phyloP scores from a whole-genome alignment of 53 echinoderm and acorn worm species.

The Mesocentrotus franciscanus region DNA sequence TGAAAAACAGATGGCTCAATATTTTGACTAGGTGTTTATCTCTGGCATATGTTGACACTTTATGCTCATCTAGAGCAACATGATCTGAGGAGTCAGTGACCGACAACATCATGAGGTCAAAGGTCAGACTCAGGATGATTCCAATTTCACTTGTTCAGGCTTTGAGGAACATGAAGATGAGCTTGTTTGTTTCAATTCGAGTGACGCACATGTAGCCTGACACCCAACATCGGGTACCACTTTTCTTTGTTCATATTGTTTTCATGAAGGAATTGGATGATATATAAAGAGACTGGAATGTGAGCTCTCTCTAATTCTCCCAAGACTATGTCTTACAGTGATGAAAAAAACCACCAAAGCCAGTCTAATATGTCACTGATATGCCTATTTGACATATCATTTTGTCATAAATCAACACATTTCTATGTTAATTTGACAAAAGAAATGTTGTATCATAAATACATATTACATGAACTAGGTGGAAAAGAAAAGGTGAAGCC shows the following conservation, averaged over 20 bases:
- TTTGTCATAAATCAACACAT: neutral
- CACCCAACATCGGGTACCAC: neutral
- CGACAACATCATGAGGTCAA: constrained; percentile 56
- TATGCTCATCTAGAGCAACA: constrained; percentile 44
- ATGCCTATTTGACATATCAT: constrained; percentile 14
- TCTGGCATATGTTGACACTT: constrained; percentile 26
- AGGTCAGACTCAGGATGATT: constrained; percentile 19
- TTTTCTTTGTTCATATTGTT: constrained; percentile 18
- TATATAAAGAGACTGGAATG: constrained; percentile 40
- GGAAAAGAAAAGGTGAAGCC: neutral
- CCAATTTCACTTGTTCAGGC: constrained; percentile 29
- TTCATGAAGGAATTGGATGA: neutral
- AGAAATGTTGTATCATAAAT: neutral
- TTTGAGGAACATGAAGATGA: constrained; percentile 42
- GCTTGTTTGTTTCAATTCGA: constrained; percentile 44
- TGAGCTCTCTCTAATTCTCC: neutral
- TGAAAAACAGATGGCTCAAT: constrained; percentile 44
- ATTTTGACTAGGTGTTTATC: constrained; percentile 49
- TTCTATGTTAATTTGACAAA: neutral
- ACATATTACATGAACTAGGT: neutral
- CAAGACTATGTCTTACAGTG: neutral
- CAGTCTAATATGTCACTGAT: neutral
- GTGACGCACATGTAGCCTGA: constrained; percentile 49
- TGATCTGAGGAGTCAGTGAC: constrained; percentile 30
- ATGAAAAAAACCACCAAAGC: neutral